Conservation (phyloP, 2,113 vertebrate genomes). For the Bubo blakistoni region DNA sequence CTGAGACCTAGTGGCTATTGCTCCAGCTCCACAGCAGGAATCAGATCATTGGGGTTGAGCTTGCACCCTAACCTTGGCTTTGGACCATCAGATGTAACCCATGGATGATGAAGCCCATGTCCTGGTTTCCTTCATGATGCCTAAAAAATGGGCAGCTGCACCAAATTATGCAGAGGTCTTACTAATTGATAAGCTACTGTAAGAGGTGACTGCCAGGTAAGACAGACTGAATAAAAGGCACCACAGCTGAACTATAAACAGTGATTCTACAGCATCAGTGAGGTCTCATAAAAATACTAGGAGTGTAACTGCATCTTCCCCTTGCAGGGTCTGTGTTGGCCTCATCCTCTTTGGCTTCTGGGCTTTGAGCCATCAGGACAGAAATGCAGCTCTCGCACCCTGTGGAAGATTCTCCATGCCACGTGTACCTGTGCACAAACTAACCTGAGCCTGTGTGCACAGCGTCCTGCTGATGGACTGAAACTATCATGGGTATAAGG, state of each 20-base stretch:
- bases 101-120: neutral
- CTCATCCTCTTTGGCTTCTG: neutral
- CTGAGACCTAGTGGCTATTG: neutral
- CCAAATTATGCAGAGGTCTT: neutral
- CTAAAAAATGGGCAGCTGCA: neutral
- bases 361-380: fast-evolving
- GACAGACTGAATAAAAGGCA: neutral
- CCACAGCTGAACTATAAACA: neutral
- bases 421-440: fast-evolving
- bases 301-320: too few relatives aligned
- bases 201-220: neutral
- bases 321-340: too few relatives aligned
- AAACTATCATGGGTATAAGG: fast-evolving
- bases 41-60: neutral
- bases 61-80: neutral
- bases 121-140: neutral
- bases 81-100: neutral
- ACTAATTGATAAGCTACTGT: neutral
- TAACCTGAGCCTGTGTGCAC: neutral
- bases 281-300: neutral
- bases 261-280: neutral
- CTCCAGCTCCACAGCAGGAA: neutral
- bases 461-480: neutral
- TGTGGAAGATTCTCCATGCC: neutral
- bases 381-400: neutral